Percentiles rank a stretch among this genome's conserved stretches.
These are phyloP conservation scores for Uromys caudimaculatus DNA, from an alignment of 2,797 vertebrate species.

Conservation along the genomic window DNA sequence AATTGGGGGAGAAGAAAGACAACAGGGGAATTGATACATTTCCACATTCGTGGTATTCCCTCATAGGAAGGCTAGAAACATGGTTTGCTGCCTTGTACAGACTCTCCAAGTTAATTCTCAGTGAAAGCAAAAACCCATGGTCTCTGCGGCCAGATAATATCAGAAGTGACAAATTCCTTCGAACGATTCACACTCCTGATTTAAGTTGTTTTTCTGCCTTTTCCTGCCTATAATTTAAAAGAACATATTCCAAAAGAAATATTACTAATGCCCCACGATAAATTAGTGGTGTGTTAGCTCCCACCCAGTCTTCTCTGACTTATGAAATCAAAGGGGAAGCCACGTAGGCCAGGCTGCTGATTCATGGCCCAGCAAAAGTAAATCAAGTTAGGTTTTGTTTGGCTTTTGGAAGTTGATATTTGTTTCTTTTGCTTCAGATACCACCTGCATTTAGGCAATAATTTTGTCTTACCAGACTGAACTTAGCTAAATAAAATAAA, in stretches of 20 bases:
- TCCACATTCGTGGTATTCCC: constrained; percentile 77
- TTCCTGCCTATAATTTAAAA: constrained; percentile 67
- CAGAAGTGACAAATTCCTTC: constrained; percentile 61
- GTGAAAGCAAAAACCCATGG: constrained; percentile 19
- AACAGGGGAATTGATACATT: constrained; percentile 74
- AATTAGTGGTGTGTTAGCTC: constrained; percentile 62
- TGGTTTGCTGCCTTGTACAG: constrained; percentile 7
- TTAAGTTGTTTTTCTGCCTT: constrained; percentile 32
- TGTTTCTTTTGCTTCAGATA: constrained; percentile 35
- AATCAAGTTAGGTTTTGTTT: neutral
- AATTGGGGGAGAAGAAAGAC: constrained; percentile 39
- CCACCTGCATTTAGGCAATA: constrained; percentile 77
- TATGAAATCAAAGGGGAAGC: constrained; percentile 6
- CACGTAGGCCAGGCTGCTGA: constrained; percentile 29
- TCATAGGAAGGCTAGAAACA: constrained; percentile 63
- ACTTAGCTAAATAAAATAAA: neutral
- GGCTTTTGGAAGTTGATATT: constrained; percentile 30
- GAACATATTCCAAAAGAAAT: constrained; percentile 59
- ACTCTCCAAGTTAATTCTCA: constrained; percentile 56
- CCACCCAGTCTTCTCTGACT: neutral
- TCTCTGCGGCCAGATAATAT: constrained; percentile 61
- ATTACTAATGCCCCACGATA: constrained; percentile 34
- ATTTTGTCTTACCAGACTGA: constrained; percentile 69
- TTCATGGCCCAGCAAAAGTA: constrained; percentile 68
- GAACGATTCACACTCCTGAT: constrained; percentile 51